A percentile compares a stretch with the other conserved stretches of the same genome.
Conservation (phyloP, 37 sponge, comb jelly and placozoan species). For the Agelas oroides region DNA sequence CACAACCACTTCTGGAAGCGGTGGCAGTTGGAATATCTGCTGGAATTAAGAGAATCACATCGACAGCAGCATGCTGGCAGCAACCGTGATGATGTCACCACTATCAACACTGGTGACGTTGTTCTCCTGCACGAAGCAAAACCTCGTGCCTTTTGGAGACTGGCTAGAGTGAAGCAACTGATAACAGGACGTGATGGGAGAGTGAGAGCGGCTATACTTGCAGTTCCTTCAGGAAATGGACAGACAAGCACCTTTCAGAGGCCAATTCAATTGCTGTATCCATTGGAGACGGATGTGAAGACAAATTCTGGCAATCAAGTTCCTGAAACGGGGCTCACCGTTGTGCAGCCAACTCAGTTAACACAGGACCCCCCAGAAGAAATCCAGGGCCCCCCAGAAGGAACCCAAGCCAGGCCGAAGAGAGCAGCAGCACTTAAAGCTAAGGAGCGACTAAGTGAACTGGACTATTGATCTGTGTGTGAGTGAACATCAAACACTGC, state of each 20-base stretch:
- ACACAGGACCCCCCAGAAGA: neutral
- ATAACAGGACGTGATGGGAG: conserved; percentile 20
- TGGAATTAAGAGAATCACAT: conserved; percentile 9
- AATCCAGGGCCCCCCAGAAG: neutral
- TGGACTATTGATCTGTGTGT: too few relatives aligned
- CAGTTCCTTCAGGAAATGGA: neutral
- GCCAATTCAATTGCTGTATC: neutral
- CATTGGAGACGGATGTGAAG: neutral
- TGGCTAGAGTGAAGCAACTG: conserved; percentile 1
- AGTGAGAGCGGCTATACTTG: neutral
- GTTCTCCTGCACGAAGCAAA: conserved; percentile 19
- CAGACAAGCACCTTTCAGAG: neutral
- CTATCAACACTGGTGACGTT: neutral
- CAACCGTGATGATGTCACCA: neutral
- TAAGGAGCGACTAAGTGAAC: neutral
- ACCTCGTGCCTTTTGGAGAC: conserved; percentile 26
- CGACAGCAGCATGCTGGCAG: neutral
- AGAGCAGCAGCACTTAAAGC: neutral
- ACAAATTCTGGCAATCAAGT: neutral
- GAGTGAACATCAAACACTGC: too few relatives aligned
- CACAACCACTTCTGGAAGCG: conserved; percentile 39
- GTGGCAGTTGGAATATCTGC: conserved; percentile 34
- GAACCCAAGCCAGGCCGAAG: neutral
- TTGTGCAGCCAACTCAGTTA: neutral
- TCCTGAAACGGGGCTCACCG: neutral